A percentile compares a stretch with the other conserved stretches of the same genome.
Evolutionary conservation across 2,888 invertebrate genomes (phyloP).

Genomic region (Acleris laterana): DNA sequence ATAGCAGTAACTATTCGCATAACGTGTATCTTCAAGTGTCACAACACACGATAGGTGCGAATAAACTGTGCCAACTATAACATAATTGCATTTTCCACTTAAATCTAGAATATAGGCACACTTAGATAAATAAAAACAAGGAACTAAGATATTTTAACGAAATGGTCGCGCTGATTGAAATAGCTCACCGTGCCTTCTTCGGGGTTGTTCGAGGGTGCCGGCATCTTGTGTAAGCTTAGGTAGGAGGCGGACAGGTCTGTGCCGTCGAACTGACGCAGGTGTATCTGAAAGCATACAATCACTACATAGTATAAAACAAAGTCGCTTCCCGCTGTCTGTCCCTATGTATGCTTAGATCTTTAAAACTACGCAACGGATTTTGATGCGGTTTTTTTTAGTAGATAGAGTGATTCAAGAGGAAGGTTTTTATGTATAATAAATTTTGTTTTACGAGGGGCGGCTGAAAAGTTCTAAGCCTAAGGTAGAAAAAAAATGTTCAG

Average conservation of each 20-base stretch:
- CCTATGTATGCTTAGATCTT: no score
- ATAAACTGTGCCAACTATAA: neutral
- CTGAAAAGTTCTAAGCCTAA: no score
- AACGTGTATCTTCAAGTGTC: neutral
- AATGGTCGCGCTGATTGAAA: slow-evolving; percentile 72
- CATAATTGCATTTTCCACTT: neutral
- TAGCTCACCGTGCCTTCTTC: slow-evolving; percentile 75
- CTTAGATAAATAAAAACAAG: no score
- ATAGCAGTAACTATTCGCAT: neutral
- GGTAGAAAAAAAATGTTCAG: no score
- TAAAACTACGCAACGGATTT: no score
- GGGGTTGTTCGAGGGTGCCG: slow-evolving; percentile 49
- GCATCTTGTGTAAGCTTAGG: slow-evolving; percentile 73
- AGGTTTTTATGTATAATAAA: no score
- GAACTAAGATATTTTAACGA: slow-evolving; percentile 65
- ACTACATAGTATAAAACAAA: no score
- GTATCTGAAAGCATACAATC: slow-evolving; percentile 83
- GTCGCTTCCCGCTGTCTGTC: no score
- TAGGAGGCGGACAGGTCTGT: slow-evolving; percentile 85
- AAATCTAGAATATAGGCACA: slow-evolving; percentile 17
- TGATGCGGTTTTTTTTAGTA: no score
- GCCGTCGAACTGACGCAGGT: slow-evolving; percentile 88
- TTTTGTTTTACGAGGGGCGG: no score
- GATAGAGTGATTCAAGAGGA: no score
- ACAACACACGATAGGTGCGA: neutral